These are phyloP conservation scores for Gila robusta DNA, from an alignment of 2,797 vertebrate species.

Conservation along the genomic window DNA sequence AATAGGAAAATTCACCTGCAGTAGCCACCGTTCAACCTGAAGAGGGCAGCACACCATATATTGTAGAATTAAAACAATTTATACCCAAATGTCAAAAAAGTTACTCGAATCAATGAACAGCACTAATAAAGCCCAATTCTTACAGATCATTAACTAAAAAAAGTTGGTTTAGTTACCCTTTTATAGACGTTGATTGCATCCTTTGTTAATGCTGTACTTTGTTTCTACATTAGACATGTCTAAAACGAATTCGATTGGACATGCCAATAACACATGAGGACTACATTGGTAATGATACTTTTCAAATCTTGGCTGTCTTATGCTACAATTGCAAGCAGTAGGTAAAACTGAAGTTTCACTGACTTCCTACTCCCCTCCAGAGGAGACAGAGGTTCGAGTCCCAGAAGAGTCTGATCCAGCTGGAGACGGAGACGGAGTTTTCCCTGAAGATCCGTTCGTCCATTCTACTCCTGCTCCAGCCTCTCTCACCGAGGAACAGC, in stretches of 20 bases:
- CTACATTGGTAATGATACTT: conserved; percentile 75
- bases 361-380: conserved; percentile 50
- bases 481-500: conserved; percentile 87
- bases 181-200: background rate
- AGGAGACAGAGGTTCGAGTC: conserved; percentile 58
- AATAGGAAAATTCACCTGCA: no score
- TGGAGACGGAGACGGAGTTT: conserved; percentile 28
- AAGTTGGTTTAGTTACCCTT: no score
- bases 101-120: no score
- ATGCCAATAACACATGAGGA: conserved; percentile 91
- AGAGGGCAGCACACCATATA: no score
- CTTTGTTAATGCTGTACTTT: background rate
- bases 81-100: no score
- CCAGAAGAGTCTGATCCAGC: conserved; percentile 69
- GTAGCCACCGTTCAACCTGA: no score
- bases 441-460: conserved; percentile 57
- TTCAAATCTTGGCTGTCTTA: background rate
- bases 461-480: conserved; percentile 65
- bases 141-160: no score
- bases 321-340: background rate
- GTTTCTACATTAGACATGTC: conserved; percentile 84
- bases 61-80: no score
- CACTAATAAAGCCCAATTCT: no score
- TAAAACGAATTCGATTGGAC: conserved; percentile 94
- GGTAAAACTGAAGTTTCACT: background rate